Evolutionary conservation across 2,113 vertebrate genomes (phyloP).

Genomic region (Regulus satrapa): DNA sequence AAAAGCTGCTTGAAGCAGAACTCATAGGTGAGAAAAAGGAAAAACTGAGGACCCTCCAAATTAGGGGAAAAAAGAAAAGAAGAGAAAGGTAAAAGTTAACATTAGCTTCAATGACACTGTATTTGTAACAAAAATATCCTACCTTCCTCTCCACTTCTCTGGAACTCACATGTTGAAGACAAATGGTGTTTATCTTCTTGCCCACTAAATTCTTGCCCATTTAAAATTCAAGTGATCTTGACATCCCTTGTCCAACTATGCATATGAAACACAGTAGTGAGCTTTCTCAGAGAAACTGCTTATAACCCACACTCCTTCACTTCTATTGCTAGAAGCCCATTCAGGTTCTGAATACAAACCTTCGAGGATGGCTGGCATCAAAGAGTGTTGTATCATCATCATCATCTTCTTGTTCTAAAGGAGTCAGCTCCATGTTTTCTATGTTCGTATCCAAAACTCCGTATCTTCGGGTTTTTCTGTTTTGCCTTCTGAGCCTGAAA

Average conservation of each 20-base stretch:
- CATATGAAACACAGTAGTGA: constrained; percentile 22
- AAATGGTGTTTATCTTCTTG: constrained; percentile 40
- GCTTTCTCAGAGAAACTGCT: not conserved
- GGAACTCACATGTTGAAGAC: constrained; percentile 25
- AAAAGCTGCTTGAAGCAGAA: not conserved
- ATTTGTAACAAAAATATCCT: constrained; percentile 37
- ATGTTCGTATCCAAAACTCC: constrained; percentile 80
- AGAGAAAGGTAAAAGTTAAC: not conserved
- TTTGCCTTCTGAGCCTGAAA: constrained; percentile 75
- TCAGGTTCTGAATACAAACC: constrained; percentile 53
- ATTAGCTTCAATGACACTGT: not conserved
- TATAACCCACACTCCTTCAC: not conserved
- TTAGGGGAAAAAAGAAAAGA: not conserved
- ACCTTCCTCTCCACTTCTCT: constrained; percentile 33
- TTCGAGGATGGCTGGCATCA: constrained; percentile 75
- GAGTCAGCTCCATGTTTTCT: constrained; percentile 80
- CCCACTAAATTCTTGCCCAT: constrained; percentile 33
- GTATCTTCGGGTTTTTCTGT: constrained; percentile 75
- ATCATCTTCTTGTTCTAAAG: constrained; percentile 79
- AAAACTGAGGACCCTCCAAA: not conserved
- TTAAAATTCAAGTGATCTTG: constrained; percentile 41
- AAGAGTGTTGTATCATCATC: constrained; percentile 79
- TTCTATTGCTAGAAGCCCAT: not conserved
- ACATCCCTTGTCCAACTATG: constrained; percentile 24
- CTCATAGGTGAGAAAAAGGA: not conserved